These are phyloP conservation scores for Synaphobranchus kaupii DNA, from an alignment of 2,797 vertebrate genomes.

Conservation along the genomic window DNA sequence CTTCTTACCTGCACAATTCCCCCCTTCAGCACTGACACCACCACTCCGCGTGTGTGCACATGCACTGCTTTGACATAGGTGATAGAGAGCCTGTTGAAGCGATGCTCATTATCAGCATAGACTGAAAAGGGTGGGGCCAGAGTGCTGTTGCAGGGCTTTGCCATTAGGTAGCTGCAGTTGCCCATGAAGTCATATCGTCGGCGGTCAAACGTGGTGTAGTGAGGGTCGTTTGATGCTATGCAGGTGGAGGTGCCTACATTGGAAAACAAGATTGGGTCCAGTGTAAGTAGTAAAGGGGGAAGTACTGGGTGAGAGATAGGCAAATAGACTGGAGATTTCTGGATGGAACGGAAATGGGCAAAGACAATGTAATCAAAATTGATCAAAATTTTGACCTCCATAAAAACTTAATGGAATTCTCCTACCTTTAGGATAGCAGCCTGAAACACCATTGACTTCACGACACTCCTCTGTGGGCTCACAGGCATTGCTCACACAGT, in stretches of 20 bases:
- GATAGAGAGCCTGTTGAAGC: constrained; percentile 76
- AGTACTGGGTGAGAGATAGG: constrained; percentile 48
- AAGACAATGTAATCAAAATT: background rate
- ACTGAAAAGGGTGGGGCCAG: constrained; percentile 75
- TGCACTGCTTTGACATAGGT: constrained; percentile 80
- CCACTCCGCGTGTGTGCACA: constrained; percentile 72
- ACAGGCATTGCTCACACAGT: constrained; percentile 73
- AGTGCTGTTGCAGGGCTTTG: constrained; percentile 66
- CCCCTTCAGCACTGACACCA: constrained; percentile 67
- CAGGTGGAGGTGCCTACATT: constrained; percentile 55
- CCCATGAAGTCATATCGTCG: constrained; percentile 75
- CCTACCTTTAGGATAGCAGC: constrained; percentile 75
- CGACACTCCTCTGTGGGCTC: constrained; percentile 72
- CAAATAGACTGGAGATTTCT: background rate
- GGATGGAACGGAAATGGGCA: background rate
- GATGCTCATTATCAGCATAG: constrained; percentile 81
- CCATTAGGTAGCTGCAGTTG: constrained; percentile 75
- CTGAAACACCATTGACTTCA: constrained; percentile 59
- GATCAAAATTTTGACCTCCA: background rate
- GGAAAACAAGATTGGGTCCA: constrained; percentile 62
- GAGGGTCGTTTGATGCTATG: constrained; percentile 85
- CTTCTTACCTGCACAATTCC: constrained; percentile 77
- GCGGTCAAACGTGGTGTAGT: constrained; percentile 83
- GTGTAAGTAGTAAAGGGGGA: constrained; percentile 73
- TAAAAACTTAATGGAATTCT: background rate